Base-by-base conservation (phyloP, 1,140 invertebrate genomes). In the Dysdera silvatica region DNA sequence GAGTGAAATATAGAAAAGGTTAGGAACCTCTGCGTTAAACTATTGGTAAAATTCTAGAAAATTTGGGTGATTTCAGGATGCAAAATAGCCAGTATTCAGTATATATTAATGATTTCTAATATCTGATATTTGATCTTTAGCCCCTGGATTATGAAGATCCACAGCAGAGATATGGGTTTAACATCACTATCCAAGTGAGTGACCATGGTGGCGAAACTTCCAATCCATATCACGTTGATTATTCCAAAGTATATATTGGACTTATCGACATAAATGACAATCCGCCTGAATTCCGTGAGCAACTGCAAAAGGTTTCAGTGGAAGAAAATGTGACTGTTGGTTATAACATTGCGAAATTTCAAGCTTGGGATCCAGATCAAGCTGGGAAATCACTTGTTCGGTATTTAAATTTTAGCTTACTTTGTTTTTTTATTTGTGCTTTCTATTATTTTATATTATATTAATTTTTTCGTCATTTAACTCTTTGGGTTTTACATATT, bases 231-330 rank as follows among this genome's bases (percentile, higher is more conserved):
- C 92, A 95, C 74, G 89, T 94, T 32, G 91, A 91, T 51, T 93
- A 94, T 76, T 93, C 91, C 0, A 95, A 91, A 89, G 91, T 95
- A 3, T 87, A 91, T 28, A 90, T 96, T 3, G 91, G 89, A 74
- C 77, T 96, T 18, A 81, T 90, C 48, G 92, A 96, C 73, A 94
- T 95, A 69, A 96, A 96, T 77, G 91, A 95, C 77, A 95, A 95
- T 79, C 91, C 91, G 75, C 92, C 92, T 3, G 87, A 89, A 71
- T 95, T 95, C 74, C 88, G 93, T 70, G 83, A 86, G 68, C 86
- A 90, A 16, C 93, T 94, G 73, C 92, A 95, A 68, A 91, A 95
- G 78, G 87, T 91, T 0, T 87, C 87, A 1, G 90, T 96, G 0
- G 86, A 85, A 71, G 92, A 95, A 78, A 91, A 95, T 73, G 89